These are phyloP conservation scores for Cercopithecus mitis DNA, from an alignment of 2,797 vertebrate genomes.

Conservation along the genomic window DNA sequence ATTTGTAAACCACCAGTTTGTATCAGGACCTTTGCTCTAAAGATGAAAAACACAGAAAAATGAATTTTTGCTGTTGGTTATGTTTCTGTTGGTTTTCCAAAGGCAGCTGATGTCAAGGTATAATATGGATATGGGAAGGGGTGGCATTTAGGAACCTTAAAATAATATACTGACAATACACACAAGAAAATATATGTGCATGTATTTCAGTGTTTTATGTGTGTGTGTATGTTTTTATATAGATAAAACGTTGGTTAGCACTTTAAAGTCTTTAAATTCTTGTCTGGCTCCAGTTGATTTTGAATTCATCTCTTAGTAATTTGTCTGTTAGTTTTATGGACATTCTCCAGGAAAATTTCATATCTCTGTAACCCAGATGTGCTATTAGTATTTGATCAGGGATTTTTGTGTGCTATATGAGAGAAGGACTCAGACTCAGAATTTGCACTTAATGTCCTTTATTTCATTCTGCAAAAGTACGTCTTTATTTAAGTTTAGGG, in stretches of 20 bases:
- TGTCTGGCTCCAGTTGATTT: not conserved
- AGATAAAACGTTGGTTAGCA: not conserved
- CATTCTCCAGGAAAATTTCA: not conserved
- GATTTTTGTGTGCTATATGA: not conserved
- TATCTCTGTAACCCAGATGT: not conserved
- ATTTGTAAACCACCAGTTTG: not conserved
- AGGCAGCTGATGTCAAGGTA: not conserved
- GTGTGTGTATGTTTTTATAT: not conserved
- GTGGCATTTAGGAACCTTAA: not conserved
- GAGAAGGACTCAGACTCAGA: not conserved
- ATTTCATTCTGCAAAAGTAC: not conserved
- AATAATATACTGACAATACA: not conserved
- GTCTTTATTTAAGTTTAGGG: not conserved
- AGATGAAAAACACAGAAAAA: not conserved
- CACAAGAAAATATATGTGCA: not conserved
- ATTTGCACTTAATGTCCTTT: not conserved
- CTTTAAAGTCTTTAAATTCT: not conserved
- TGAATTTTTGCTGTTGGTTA: not conserved
- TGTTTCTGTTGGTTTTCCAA: not conserved
- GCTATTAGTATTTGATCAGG: not conserved
- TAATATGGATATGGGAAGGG: not conserved
- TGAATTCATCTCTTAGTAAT: not conserved
- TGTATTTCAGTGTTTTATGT: not conserved
- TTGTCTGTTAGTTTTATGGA: not conserved
- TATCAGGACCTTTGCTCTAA: not conserved